Base-by-base conservation (phyloP, 2,113 vertebrate species). In the Rhabdomys dilectus region DNA sequence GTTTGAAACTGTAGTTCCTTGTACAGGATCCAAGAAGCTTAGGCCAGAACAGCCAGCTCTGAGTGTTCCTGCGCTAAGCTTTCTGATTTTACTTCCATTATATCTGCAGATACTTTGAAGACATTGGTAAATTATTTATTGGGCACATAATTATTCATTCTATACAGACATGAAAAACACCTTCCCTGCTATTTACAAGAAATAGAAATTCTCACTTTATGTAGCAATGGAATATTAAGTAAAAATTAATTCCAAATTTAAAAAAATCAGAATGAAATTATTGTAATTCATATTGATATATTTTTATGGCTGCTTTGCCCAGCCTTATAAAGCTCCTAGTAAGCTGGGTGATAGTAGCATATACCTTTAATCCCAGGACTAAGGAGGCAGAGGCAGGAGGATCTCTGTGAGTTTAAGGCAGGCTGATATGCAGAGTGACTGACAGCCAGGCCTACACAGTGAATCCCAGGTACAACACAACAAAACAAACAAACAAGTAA, bases 221-320 rank as follows among this genome's bases (percentile, higher is more conserved):
- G 4, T 80, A 89, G 60, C 84, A 72, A 94, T 15, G 78, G 29
- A 12, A 13, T 9, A 77, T 87, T 3, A 89, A 66, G 24, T 66
- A 60, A 56, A 0, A 80, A 93, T 26, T 88, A 21, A 84, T 93
- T 95, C 29, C 93, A 13, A 48, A n/a, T 88, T 34, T 84, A 84
- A n/a, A 75, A 70, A 15, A 72, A 17, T 11, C 73, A 34, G 15
- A 93, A 97, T 64, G 56, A 51, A 72, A 88, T 64, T 39, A 1
- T 89, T 87, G 17, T 53, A 60, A 89, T 66, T 85, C 62, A 48
- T 42, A 34, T 48, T 24, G 31, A 51, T 15, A n/a, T n/a, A n/a
- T n/a, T 21, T 72, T 80, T 16, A 9, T 56, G 58, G 1, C 5
- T 90, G 4, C 68, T 78, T 93, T 66, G 34, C 3, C 21, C 3